Conservation (phyloP, 64 coral and sea anemone species). For the Acropora tenuis region DNA sequence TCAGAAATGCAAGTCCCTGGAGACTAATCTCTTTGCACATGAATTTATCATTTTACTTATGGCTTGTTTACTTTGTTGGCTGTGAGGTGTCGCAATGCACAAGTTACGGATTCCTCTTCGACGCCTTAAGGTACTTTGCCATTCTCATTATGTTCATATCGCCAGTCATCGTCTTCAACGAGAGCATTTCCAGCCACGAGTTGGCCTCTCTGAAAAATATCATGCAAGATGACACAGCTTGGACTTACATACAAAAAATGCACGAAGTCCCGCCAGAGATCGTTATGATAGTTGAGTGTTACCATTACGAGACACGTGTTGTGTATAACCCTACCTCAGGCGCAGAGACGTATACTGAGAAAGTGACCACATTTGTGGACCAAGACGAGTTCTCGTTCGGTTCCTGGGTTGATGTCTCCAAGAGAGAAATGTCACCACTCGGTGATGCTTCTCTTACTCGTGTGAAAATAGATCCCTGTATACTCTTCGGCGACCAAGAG, state of each 20-base stretch:
- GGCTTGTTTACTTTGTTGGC: constrained; percentile 68
- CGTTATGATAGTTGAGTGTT: constrained; percentile 77
- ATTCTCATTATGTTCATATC: constrained; percentile 66
- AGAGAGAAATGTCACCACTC: constrained; percentile 77
- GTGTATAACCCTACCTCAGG: too few species aligned
- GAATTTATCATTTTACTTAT: constrained; percentile 83
- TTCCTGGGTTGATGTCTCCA: constrained; percentile 81
- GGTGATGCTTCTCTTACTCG: constrained; percentile 61
- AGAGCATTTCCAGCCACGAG: constrained; percentile 81
- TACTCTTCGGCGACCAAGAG: constrained; percentile 81
- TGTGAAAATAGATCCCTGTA: constrained; percentile 56
- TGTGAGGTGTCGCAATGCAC: constrained; percentile 67
- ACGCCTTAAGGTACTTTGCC: constrained; percentile 56
- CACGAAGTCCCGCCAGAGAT: constrained; percentile 67
- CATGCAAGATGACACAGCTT: constrained; percentile 85
- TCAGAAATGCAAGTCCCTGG: constrained; percentile 40
- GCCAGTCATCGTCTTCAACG: constrained; percentile 64
- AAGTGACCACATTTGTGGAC: constrained; percentile 63
- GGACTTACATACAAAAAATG: constrained; percentile 82
- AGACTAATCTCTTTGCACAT: constrained; percentile 75
- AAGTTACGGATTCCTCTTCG: constrained; percentile 53
- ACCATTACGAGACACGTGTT: constrained; percentile 85
- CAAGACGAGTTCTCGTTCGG: constrained; percentile 57
- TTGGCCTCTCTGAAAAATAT: constrained; percentile 73
- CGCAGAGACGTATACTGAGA: too few species aligned